phyloP scores from a whole-genome alignment of 2,113 vertebrate genomes.

The Catharus minimus region DNA sequence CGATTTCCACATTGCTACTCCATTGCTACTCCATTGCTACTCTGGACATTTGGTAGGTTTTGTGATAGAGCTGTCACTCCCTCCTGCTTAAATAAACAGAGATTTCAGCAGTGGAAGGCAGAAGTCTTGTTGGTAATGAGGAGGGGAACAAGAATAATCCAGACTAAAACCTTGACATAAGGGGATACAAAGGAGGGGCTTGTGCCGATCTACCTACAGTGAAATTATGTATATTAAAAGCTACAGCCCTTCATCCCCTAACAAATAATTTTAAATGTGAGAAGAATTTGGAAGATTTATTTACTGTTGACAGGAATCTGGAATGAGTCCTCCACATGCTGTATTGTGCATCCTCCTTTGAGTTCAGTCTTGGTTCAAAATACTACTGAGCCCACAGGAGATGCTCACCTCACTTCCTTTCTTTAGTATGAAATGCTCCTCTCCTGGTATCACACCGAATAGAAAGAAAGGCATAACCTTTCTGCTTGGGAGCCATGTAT shows the following conservation, averaged over 20 bases:
- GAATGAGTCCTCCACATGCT: not conserved
- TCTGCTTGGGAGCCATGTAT: not conserved
- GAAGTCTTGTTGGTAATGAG: not conserved
- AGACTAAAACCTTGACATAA: not conserved
- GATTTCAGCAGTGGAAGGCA: not conserved
- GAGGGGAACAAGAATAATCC: not conserved
- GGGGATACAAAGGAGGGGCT: not conserved
- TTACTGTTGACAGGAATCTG: slow-evolving; percentile 6
- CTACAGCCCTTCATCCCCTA: not conserved
- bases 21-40: not conserved
- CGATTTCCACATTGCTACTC: not conserved
- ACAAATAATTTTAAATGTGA: slow-evolving; percentile 25
- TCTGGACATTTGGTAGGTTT: not conserved
- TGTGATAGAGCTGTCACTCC: not conserved
- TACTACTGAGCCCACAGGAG: not conserved
- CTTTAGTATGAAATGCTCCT: not conserved
- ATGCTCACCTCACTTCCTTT: not conserved
- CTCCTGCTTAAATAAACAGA: not conserved
- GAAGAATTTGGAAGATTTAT: slow-evolving; percentile 10
- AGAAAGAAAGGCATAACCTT: not conserved
- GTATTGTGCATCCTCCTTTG: not conserved
- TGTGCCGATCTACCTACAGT: not conserved
- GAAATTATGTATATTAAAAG: slow-evolving; percentile 1
- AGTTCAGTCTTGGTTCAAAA: not conserved
- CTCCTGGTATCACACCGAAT: not conserved